phyloP scores from a whole-genome alignment of 2,113 vertebrate species.

The Caranx melampygus region DNA sequence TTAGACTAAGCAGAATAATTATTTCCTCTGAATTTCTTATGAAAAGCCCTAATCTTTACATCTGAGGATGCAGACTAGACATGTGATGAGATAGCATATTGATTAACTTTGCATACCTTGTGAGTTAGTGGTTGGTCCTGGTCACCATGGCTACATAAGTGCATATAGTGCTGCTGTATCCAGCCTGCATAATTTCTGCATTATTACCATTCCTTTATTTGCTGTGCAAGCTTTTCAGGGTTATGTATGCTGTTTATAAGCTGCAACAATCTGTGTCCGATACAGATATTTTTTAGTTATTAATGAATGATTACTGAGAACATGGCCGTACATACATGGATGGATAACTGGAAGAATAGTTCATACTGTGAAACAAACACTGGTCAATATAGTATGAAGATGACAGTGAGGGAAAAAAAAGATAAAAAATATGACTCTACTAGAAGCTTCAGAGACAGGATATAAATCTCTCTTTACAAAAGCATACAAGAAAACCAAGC shows the following conservation, averaged over 20 bases:
- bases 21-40: neutral
- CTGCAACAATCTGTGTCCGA: neutral
- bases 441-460: constrained; percentile 25
- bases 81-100: constrained; percentile 5
- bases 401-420: neutral
- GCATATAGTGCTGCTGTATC: neutral
- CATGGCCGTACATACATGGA: neutral
- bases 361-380: neutral
- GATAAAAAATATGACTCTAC: constrained; percentile 8
- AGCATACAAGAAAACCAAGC: constrained; percentile 32
- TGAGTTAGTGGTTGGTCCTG: neutral
- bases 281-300: neutral
- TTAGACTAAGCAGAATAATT: neutral
- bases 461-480: constrained; percentile 49
- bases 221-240: neutral
- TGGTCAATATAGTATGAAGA: constrained; percentile 26
- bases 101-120: neutral
- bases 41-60: too few species aligned
- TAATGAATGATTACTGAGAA: neutral
- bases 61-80: neutral
- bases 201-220: neutral
- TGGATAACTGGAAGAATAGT: neutral
- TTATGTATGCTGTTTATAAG: neutral
- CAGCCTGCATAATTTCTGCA: neutral
- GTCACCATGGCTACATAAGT: constrained; percentile 7